Evolutionary conservation across 2,888 invertebrate genomes (phyloP).

Genomic region (Bellardia pandia): DNA sequence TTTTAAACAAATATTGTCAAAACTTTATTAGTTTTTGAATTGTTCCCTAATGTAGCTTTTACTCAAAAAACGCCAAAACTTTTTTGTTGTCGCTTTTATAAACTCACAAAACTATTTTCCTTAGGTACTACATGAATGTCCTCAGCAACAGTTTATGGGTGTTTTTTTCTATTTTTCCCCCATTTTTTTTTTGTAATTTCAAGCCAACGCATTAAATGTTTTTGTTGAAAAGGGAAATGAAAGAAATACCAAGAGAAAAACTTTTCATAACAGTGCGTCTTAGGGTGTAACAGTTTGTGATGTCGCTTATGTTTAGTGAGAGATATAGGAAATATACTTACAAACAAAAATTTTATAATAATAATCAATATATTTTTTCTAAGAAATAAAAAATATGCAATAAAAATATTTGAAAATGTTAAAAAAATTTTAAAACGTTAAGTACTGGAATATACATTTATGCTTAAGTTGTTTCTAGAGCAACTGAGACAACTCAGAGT

Average conservation of each 20-base stretch:
- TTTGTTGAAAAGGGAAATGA: slow-evolving; percentile 14
- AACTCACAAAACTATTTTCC: slow-evolving; percentile 61
- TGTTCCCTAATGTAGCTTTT: slow-evolving; percentile 63
- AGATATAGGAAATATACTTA: too few species aligned
- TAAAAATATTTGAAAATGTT: too few species aligned
- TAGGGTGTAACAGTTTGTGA: slow-evolving; percentile 14
- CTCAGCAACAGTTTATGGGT: slow-evolving; percentile 67
- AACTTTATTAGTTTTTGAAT: slow-evolving; percentile 69
- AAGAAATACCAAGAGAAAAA: slow-evolving; percentile 4
- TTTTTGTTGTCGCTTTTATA: slow-evolving; percentile 51
- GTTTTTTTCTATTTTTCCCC: not conserved
- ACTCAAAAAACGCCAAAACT: slow-evolving; percentile 43
- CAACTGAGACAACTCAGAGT: too few species aligned
- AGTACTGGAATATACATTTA: too few species aligned
- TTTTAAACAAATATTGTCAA: slow-evolving; percentile 58
- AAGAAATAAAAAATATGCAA: too few species aligned
- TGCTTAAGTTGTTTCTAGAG: too few species aligned
- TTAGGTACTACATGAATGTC: slow-evolving; percentile 55
- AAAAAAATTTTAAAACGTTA: too few species aligned
- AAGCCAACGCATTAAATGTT: slow-evolving; percentile 43
- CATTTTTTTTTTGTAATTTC: slow-evolving; percentile 38
- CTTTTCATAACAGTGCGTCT: slow-evolving; percentile 34
- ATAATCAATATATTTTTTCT: too few species aligned
- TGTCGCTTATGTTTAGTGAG: too few species aligned
- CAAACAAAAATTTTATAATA: too few species aligned